phyloP scores from a whole-genome alignment of 2,113 vertebrate genomes.

The Donacobius atricapilla region DNA sequence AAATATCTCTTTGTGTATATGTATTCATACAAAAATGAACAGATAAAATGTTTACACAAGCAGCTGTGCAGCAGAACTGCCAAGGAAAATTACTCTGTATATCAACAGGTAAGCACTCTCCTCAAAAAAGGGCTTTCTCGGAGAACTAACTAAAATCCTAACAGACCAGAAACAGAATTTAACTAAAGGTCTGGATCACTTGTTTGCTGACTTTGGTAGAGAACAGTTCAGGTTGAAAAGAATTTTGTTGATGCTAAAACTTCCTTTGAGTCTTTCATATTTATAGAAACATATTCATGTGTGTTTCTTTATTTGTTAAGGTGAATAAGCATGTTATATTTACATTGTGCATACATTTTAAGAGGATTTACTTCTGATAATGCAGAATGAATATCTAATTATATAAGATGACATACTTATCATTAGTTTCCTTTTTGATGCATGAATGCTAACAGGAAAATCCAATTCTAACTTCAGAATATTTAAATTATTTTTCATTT shows the following conservation, averaged over 20 bases:
- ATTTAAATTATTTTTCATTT: not conserved
- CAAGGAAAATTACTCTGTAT: not conserved
- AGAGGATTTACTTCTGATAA: not conserved
- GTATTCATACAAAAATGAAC: not conserved
- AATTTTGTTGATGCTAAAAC: not conserved
- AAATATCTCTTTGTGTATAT: not conserved
- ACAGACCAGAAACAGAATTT: not conserved
- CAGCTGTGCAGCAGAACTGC: not conserved
- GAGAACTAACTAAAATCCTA: not conserved
- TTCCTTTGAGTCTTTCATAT: not conserved
- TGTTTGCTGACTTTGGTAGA: not conserved
- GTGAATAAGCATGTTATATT: not conserved
- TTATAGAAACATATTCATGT: not conserved
- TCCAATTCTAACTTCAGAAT: not conserved
- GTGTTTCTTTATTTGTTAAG: not conserved
- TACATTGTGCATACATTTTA: not conserved
- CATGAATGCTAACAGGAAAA: not conserved
- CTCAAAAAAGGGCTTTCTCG: not conserved
- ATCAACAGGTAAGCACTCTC: not conserved
- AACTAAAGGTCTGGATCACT: not conserved
- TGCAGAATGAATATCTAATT: not conserved
- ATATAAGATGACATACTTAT: not conserved
- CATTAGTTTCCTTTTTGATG: not conserved
- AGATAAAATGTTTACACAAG: not conserved
- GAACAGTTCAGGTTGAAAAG: not conserved